A percentile compares a stretch with the other conserved stretches of the same genome.
phyloP scores from a whole-genome alignment of 2,888 invertebrate species.

The Sinohyriopsis cumingii region DNA sequence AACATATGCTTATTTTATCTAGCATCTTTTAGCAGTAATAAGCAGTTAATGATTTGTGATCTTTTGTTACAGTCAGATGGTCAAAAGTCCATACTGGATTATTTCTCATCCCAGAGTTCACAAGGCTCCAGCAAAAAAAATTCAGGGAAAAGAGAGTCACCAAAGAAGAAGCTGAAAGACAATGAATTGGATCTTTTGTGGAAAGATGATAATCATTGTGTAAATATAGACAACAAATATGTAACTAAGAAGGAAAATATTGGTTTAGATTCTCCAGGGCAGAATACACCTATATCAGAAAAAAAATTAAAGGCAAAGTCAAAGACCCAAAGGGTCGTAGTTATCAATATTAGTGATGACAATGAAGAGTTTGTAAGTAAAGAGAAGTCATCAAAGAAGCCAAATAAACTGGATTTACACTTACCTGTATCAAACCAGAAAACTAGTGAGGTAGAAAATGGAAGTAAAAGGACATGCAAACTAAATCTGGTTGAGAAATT shows the following conservation, averaged over 20 bases:
- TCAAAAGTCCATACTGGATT: conserved; percentile 60
- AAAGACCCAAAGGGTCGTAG: conserved; percentile 5
- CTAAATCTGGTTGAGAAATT: too few species aligned
- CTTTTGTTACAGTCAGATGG: conserved; percentile 47
- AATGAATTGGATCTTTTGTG: background rate
- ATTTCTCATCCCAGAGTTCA: conserved; percentile 37
- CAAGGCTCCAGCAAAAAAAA: background rate
- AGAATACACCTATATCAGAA: too few species aligned
- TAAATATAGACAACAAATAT: background rate
- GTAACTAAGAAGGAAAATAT: background rate
- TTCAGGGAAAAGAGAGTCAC: background rate
- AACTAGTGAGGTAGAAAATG: too few species aligned
- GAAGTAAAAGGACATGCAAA: too few species aligned
- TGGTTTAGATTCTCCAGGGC: conserved; percentile 2
- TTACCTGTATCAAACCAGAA: too few species aligned
- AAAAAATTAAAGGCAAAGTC: too few species aligned
- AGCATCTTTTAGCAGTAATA: background rate
- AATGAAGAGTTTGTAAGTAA: conserved; percentile 20
- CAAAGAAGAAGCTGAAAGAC: conserved; percentile 4
- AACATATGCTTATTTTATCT: too few species aligned
- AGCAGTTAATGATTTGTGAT: background rate
- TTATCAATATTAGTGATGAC: conserved; percentile 29
- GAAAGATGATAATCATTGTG: conserved; percentile 1
- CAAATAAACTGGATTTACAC: too few species aligned
- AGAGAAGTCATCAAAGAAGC: too few species aligned